Evolutionary conservation across 2,797 vertebrate species (phyloP), one percentile per base, ranked within the genome.

Genomic region (Urosaurus nigricauda): DNA sequence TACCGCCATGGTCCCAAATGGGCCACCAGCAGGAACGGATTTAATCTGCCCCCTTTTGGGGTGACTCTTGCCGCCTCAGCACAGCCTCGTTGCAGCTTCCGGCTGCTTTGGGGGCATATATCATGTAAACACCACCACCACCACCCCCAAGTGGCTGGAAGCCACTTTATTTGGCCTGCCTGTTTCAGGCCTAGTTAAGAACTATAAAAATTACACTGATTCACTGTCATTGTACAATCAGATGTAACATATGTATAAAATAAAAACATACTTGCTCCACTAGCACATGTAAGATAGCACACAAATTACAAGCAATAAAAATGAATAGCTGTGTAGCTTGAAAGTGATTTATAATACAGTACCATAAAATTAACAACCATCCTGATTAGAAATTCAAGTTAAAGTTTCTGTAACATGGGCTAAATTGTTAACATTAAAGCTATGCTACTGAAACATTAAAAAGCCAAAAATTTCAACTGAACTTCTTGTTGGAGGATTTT

Each of bases 261-360:
- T n/a, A n/a, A n/a, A n/a, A n/a, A n/a, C 91, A 90, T 90, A 95
- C 85, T 89, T 88, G 94, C 90, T 84, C 83, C 83, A 95, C 79
- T 94, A 75, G 89, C 91, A 92, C 92, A 89, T 89, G 90, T 87
- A 90, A 92, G 90, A 86, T 93, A 92, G 92, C 83, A 93, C 78
- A 95, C 92, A 93, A 88, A 93, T 91, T 93, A 93, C 90, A 17
- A 91, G 90, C 94, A 89, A 93, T 92, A 91, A 89, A 91, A 85
- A 80, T 91, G 82, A 40, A 86, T 90, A 84, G 79, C 4, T 79
- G 77, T 68, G 85, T 0, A 0, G 89, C 83, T 90, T 89, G 90
- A 89, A 95, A 92, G 56, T 92, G 84, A 77, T 65, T 90, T 92
- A 92, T 56, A 95, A 87, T 83, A 93, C 51, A n/a, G n/a, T n/a